Evolutionary conservation across 2,113 vertebrate species (phyloP), one percentile per base, ranked within the genome.

Genomic region (Chaetodon trifascialis): DNA sequence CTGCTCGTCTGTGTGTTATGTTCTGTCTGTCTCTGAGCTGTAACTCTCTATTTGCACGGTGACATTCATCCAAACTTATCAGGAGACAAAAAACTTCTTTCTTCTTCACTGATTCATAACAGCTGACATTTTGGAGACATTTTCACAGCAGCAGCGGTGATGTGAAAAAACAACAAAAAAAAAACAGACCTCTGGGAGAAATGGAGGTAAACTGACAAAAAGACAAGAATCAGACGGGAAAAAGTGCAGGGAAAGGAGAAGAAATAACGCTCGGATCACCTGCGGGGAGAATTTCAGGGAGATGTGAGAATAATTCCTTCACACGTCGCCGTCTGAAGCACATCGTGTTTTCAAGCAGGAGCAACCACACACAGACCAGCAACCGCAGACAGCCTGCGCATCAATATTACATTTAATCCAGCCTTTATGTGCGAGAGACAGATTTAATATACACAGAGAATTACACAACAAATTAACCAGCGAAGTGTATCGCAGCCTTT

Each of bases 51-150:
- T 59, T 42, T 52, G 42, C 25, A 25, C 46, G 14, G 38, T 19
- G 68, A 62, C 30, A 17, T 14, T 54, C 72, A 12, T n/a, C n/a
- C 14, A 58, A 55, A 65, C 60, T 49, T 4, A 23, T 19, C 14
- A 30, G 21, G 44, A 69, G 64, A 17, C 47, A 74, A 72, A 72
- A 63, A 69, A 73, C 30, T 51, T 77, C 42, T 40, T 3, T 72
- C 63, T n/a, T 67, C 78, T 72, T 79, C 15, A 51, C 68, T 79
- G 84, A 82, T 82, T 86, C 66, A 54, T 15, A 86, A 47, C 62
- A n/a, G 71, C 46, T 78, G 75, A 76, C 71, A 62, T 87, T 87
- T 85, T 73, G 59, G 52, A 80, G 76, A 67, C 72, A 47, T 67
- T 76, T 76, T 47, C 72, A 40, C 12, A n/a, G 54, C 54, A 54